phyloP scores from a whole-genome alignment of 2,797 vertebrate genomes.

The Macropodus opercularis region DNA sequence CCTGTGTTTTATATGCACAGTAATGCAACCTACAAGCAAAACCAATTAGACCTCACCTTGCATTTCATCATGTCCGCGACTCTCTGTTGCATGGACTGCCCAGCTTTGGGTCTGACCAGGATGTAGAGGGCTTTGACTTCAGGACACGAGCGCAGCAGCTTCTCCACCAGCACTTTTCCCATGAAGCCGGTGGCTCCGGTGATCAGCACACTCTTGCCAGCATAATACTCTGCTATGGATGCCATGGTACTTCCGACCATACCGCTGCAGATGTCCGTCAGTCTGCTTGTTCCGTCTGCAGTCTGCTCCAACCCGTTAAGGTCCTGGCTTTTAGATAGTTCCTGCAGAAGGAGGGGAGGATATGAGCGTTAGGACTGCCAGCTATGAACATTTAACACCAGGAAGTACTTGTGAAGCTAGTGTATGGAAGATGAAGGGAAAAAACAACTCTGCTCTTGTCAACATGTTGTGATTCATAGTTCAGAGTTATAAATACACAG shows the following conservation, averaged over 20 bases:
- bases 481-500: neutral
- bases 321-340: slow-evolving; percentile 60
- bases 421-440: neutral
- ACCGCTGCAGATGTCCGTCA: slow-evolving; percentile 29
- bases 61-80: slow-evolving; percentile 90
- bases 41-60: slow-evolving; percentile 80
- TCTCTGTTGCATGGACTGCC: slow-evolving; percentile 89
- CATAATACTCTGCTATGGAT: slow-evolving; percentile 87
- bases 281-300: slow-evolving; percentile 13
- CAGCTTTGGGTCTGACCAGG: slow-evolving; percentile 91
- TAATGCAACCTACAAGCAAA: neutral
- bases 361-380: neutral
- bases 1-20: too few relatives aligned
- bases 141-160: slow-evolving; percentile 90
- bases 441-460: slow-evolving; percentile 3
- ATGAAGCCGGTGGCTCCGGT: slow-evolving; percentile 95
- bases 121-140: slow-evolving; percentile 89
- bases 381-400: slow-evolving; percentile 27
- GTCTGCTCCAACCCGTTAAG: slow-evolving; percentile 44
- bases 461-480: slow-evolving; percentile 3
- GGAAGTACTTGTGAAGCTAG: neutral
- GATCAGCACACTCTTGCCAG: slow-evolving; percentile 89
- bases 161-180: slow-evolving; percentile 96
- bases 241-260: slow-evolving; percentile 76
- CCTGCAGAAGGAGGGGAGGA: slow-evolving; percentile 63